Evolutionary conservation across 2,797 vertebrate species (phyloP).

Genomic region (Malacoraja senta): DNA sequence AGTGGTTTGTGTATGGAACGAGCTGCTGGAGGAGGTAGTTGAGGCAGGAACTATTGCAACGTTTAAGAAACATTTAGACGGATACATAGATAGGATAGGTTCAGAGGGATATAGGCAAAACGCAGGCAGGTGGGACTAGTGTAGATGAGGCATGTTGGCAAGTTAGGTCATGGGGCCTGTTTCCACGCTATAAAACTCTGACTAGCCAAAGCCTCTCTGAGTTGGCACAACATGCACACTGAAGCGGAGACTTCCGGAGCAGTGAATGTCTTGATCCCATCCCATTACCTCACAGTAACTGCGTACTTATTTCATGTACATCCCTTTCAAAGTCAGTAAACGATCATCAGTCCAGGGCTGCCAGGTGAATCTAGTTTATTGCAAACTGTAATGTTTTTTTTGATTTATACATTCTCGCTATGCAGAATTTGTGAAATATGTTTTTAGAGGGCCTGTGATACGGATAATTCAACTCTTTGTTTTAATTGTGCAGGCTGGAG

Average conservation of each 20-base stretch:
- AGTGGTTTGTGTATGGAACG: too few species aligned
- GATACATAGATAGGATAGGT: too few species aligned
- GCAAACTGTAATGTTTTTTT: too few species aligned
- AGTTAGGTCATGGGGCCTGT: too few species aligned
- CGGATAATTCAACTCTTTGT: conserved; percentile 42
- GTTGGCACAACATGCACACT: not conserved
- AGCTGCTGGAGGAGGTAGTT: too few species aligned
- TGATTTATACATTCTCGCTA: not conserved
- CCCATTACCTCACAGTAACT: not conserved
- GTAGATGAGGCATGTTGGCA: too few species aligned
- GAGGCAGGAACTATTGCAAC: too few species aligned
- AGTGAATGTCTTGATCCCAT: not conserved
- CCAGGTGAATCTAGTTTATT: not conserved
- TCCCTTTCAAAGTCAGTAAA: not conserved
- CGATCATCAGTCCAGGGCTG: too few species aligned
- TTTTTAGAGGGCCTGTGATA: not conserved
- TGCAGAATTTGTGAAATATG: not conserved
- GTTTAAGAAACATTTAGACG: too few species aligned
- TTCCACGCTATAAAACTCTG: too few species aligned
- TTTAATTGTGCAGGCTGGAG: conserved; percentile 74
- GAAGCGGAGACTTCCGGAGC: not conserved
- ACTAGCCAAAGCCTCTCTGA: not conserved
- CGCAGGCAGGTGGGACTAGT: too few species aligned
- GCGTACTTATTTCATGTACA: not conserved
- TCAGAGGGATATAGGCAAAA: too few species aligned